Evolutionary conservation across 1,140 invertebrate species (phyloP), one percentile per base, ranked within the genome.

Genomic region (Ylistrum balloti): DNA sequence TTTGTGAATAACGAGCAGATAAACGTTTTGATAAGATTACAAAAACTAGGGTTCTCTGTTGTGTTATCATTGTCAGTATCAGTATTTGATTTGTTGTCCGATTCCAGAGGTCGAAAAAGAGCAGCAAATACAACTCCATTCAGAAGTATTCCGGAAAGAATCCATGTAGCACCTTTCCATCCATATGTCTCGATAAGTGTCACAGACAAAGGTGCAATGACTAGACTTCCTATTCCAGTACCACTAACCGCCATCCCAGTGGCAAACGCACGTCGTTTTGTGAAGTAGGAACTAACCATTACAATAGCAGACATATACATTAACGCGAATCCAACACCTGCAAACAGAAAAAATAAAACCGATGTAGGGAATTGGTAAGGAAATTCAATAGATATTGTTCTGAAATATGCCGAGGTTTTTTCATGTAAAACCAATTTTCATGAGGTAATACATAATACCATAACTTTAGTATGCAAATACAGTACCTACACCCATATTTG

Each of bases 231-330:
- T 28, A 96, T 92, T 15, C 96, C 96, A 34, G 95, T 93, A 9
- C 96, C 96, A 92, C 95, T 95, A 28, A 96, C 95, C 7, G 98
- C 98, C 74, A 99, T 97, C 22, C 98, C 98, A 0, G 98, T 99
- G 0, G 98, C 98, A 48, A 99, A 96, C 0, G 98, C 98, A 89
- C 98, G 96, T 97, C 98, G 98, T 96, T 97, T 98, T 96, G 99
- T 98, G 96, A 99, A 99, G 96, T 99, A 99, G 96, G 98, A 98
- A 11, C 98, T 98, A 0, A 98, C 98, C 7, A 95, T 94, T 2
- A 95, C 93, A 15, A 95, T 92, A 10, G 94, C 93, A 5, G 98
- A 98, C 1, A 99, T 98, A 94, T 98, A 98, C 94, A 98, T 98
- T 28, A 99, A 96, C 85, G 98, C 98, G 90, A 99, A 96, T 17